These are phyloP conservation scores for Heliconius himera DNA, from an alignment of 1,140 invertebrate species.

Conservation along the genomic window DNA sequence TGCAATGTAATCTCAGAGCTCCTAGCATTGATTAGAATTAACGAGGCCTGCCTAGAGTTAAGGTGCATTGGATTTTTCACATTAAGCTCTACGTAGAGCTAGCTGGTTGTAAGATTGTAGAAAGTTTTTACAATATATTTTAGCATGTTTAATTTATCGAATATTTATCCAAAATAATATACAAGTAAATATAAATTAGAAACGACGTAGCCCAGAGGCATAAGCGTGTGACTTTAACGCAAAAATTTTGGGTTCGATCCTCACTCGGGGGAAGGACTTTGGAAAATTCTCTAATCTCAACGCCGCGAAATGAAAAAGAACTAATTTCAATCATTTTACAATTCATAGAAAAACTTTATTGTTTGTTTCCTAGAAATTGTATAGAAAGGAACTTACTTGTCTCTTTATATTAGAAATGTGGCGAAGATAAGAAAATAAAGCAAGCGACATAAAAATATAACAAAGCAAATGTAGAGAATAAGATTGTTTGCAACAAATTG, in stretches of 20 bases:
- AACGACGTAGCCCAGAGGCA: no score
- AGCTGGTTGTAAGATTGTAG: not conserved
- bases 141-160: no score
- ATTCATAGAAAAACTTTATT: not conserved
- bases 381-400: not conserved
- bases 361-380: not conserved
- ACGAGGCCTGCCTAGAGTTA: not conserved
- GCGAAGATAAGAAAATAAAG: not conserved
- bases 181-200: no score
- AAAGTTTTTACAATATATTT: no score
- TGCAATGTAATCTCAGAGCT: constrained; percentile 1
- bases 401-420: not conserved
- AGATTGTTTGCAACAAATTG: not conserved
- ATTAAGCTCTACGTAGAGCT: not conserved
- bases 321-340: not conserved
- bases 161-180: not conserved
- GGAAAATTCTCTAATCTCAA: no score
- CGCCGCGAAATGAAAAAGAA: not conserved
- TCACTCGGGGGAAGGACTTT: no score
- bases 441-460: no score
- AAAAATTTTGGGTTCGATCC: no score
- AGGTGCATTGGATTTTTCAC: not conserved
- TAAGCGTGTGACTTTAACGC: no score
- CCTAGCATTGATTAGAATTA: constrained; percentile 15
- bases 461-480: not conserved